Evolutionary conservation across 2,113 vertebrate species (phyloP), one percentile per base, ranked within the genome.

Genomic region (Sialia sialis): DNA sequence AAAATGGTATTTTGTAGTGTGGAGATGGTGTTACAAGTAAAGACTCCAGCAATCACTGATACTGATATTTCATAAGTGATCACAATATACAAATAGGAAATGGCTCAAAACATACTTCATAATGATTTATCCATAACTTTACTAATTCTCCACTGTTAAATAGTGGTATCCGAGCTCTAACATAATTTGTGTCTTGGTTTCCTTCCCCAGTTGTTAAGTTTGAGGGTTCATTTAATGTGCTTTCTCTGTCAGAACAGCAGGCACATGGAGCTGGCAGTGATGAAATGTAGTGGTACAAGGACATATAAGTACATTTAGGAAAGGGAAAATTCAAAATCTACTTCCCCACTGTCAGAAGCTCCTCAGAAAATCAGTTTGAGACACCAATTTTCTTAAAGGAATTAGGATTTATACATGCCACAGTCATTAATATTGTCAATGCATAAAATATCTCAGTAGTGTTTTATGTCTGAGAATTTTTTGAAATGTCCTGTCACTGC

Each of bases 281-380:
- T 51, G 49, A 94, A 92, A 93, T 54, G 23, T 16, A 84, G 41
- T 9, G n/a, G 26, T 64, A 85, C 51, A 20, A 76, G 23, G 38
- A 88, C 54, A 82, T 10, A 30, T 44, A 77, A 92, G 39, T 84
- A 68, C 32, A 77, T 27, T 77, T 67, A 81, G 26, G 29, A 88
- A 72, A 81, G 58, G 21, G 9, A 80, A 93, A 90, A 89, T 75
- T 89, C 27, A 78, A 87, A 97, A 84, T 78, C 74, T 87, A 89
- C 91, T 94, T 77, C 83, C 49, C 58, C 91, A 72, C 91, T 94
- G 80, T 84, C 83, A 94, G 92, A 97, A 94, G 85, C 91, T 94
- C 95, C 97, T 64, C 87, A 97, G 76, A 98, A 97, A 96, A 96
- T 94, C 64, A 90, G 85, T 58, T 90, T 95, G 68, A 96, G 90